Evolutionary conservation across 2,888 invertebrate genomes (phyloP).

Genomic region (Dascillus cervinus): DNA sequence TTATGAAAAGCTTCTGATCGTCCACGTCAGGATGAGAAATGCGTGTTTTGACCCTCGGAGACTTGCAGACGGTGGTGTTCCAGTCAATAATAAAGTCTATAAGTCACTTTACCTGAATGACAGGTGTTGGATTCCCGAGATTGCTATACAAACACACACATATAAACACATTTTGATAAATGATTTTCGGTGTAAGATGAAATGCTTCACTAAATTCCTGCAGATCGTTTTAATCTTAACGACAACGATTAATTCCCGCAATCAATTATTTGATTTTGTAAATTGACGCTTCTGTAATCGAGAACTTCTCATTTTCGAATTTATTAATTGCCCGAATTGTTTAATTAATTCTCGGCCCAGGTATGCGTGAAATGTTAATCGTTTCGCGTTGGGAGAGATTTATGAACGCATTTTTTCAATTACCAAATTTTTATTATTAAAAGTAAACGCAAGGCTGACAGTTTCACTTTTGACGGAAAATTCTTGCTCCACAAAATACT

Average conservation of each 20-base stretch:
- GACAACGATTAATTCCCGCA: slow-evolving; percentile 11
- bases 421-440: too few relatives aligned
- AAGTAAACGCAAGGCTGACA: too few relatives aligned
- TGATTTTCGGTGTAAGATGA: slow-evolving; percentile 12
- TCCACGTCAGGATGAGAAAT: slow-evolving; percentile 19
- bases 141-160: slow-evolving; percentile 16
- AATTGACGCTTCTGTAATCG: slow-evolving; percentile 10
- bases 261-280: slow-evolving; percentile 11
- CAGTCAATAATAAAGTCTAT: slow-evolving; percentile 21
- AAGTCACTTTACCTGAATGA: slow-evolving; percentile 21
- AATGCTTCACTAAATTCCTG: slow-evolving; percentile 13
- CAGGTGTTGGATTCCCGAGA: slow-evolving; percentile 20
- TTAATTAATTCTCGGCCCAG: too few relatives aligned
- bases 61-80: slow-evolving; percentile 13
- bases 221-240: slow-evolving; percentile 7
- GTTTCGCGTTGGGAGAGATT: too few relatives aligned
- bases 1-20: slow-evolving; percentile 14
- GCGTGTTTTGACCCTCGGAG: slow-evolving; percentile 16
- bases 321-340: too few relatives aligned
- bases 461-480: too few relatives aligned
- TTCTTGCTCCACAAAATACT: too few relatives aligned
- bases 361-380: too few relatives aligned
- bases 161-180: slow-evolving; percentile 21
- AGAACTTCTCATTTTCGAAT: too few relatives aligned
- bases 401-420: too few relatives aligned